phyloP scores from a whole-genome alignment of 2,113 vertebrate species.

The Myanophis thanlyinensis region DNA sequence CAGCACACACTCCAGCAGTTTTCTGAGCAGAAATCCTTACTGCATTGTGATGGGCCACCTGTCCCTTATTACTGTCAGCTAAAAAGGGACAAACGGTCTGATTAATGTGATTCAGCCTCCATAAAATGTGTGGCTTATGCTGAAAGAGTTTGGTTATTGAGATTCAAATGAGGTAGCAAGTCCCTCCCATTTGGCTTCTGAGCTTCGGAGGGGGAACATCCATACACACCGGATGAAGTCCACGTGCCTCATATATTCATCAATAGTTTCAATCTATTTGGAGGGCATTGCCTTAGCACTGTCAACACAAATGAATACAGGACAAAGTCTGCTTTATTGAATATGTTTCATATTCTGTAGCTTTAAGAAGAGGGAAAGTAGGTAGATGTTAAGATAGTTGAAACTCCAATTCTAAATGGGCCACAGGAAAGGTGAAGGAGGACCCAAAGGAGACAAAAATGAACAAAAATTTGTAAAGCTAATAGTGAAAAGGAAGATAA shows the following conservation, averaged over 20 bases:
- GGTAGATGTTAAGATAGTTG: not conserved
- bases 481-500: not conserved
- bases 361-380: not conserved
- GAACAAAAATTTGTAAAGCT: not conserved
- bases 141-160: not conserved
- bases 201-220: not conserved
- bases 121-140: not conserved
- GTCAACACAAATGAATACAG: not conserved
- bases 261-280: not conserved
- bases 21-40: not conserved
- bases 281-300: not conserved
- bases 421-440: not conserved
- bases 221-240: not conserved
- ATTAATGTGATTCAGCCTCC: conserved; percentile 10
- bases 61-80: not conserved
- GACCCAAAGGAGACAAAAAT: not conserved
- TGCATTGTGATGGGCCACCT: not conserved
- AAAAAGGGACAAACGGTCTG: conserved; percentile 3
- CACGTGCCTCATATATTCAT: not conserved
- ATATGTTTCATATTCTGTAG: not conserved
- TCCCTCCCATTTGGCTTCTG: not conserved
- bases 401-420: not conserved
- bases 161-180: conserved; percentile 9
- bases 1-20: not conserved
- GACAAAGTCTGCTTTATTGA: not conserved